Evolutionary conservation across 2,113 vertebrate species (phyloP), one percentile per base, ranked within the genome.

Genomic region (Sorex araneus): DNA sequence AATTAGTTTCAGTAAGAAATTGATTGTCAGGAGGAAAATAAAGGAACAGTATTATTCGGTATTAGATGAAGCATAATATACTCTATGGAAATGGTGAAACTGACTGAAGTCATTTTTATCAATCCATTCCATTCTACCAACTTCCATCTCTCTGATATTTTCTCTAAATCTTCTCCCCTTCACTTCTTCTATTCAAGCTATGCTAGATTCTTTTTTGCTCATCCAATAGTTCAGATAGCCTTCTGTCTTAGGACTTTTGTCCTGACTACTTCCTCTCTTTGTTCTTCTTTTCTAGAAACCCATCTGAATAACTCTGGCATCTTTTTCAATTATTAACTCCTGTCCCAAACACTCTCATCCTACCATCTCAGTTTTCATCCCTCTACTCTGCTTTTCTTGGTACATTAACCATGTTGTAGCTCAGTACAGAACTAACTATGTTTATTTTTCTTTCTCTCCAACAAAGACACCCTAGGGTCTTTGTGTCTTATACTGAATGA

Each of bases 1-100:
- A 91, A 90, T 90, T 74, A 85, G 50, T 43, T 80, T 93, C 47
- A 84, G 57, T 85, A 92, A 67, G 84, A 93, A 87, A 83, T 21
- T 82, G 28, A 84, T 60, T 83, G 70, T 93, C 75, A 94, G 94
- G 30, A 82, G 30, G 40, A 92, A 87, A 87, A 54, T 67, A 75
- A 93, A 28, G 7, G 23, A 45, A 57, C 63, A 43, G 67, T 84
- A 78, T 76, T 79, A 77, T 75, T 12, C 43, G n/a, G 34, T 87
- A 34, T 73, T 69, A 43, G 57, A 71, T 32, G 50, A 70, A 85
- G 9, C 0, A 15, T 47, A 47, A 9, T 43, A 50, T 30, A 7
- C 13, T 40, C 3, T 27, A 45, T 34, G n/a, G 23, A 84, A 75
- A 82, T 1, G 8, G 40, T 77, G 45, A 87, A 36, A 9, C 60